These are phyloP conservation scores for Yponomeuta cagnagella DNA, from an alignment of 2,888 invertebrate genomes.

Conservation along the genomic window DNA sequence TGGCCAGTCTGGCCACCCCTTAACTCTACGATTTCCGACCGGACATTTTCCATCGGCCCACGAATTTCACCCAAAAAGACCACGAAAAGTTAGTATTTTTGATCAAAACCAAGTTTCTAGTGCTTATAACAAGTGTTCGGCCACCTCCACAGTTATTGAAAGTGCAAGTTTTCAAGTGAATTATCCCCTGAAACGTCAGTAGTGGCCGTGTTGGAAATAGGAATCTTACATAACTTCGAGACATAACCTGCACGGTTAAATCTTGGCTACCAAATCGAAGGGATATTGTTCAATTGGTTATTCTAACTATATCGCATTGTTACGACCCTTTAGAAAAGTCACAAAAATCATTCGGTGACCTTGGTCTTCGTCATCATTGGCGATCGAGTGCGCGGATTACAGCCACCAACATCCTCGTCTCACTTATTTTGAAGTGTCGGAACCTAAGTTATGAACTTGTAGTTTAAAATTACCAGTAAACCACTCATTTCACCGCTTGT, in stretches of 20 bases:
- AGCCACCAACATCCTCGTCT: no score
- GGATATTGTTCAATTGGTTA: no score
- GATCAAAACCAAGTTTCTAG: neutral
- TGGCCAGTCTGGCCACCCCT: slow-evolving; percentile 33
- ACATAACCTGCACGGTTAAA: slow-evolving; percentile 45
- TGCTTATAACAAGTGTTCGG: neutral
- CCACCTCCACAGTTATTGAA: neutral
- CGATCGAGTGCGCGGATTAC: no score
- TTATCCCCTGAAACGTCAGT: neutral
- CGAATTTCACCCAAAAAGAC: slow-evolving; percentile 48
- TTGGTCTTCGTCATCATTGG: no score
- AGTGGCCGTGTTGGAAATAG: neutral
- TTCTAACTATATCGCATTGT: no score
- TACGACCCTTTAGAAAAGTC: no score
- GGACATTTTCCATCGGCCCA: slow-evolving; percentile 67
- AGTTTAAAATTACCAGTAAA: slow-evolving; percentile 28
- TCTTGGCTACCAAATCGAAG: no score
- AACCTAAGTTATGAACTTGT: slow-evolving; percentile 12
- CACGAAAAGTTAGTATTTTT: slow-evolving; percentile 51
- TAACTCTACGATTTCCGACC: slow-evolving; percentile 38
- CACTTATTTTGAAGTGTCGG: no score
- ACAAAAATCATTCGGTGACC: no score
- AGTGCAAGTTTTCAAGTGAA: neutral
- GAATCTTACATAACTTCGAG: slow-evolving; percentile 65
- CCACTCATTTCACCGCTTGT: slow-evolving; percentile 18